These are phyloP conservation scores for Agriopis aurantiaria DNA, from an alignment of 2,888 invertebrate species.

Conservation along the genomic window DNA sequence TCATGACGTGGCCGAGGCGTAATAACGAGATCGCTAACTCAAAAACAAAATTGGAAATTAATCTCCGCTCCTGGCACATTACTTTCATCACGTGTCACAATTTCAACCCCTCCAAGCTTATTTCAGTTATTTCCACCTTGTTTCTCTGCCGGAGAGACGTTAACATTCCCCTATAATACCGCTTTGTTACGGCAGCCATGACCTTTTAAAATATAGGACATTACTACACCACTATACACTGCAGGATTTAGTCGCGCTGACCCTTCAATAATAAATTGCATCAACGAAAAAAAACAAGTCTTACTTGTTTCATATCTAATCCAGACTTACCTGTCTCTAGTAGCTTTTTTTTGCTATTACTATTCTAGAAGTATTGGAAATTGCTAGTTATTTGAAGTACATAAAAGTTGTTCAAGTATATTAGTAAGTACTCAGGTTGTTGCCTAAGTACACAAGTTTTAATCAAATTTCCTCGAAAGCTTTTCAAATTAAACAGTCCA, in stretches of 20 bases:
- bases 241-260: neutral
- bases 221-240: neutral
- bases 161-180: conserved; percentile 36
- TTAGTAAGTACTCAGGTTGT: neutral
- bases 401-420: neutral
- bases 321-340: neutral
- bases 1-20: conserved; percentile 14
- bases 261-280: neutral
- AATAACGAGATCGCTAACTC: conserved; percentile 24
- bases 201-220: conserved; percentile 23
- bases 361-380: neutral
- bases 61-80: conserved; percentile 44
- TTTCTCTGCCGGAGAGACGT: conserved; percentile 42
- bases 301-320: no score
- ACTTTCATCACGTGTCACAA: conserved; percentile 48
- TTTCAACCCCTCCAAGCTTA: conserved; percentile 44
- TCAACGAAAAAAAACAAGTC: no score
- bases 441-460: conserved; percentile 5
- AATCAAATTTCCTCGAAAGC: conserved; percentile 1
- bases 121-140: conserved; percentile 49
- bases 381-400: neutral
- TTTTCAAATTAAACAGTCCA: conserved; percentile 10
- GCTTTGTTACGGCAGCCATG: conserved; percentile 23
- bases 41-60: conserved; percentile 40
- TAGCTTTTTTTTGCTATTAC: neutral